Conservation (phyloP, 2,797 vertebrate genomes). For the Pseudochirops cupreus region DNA sequence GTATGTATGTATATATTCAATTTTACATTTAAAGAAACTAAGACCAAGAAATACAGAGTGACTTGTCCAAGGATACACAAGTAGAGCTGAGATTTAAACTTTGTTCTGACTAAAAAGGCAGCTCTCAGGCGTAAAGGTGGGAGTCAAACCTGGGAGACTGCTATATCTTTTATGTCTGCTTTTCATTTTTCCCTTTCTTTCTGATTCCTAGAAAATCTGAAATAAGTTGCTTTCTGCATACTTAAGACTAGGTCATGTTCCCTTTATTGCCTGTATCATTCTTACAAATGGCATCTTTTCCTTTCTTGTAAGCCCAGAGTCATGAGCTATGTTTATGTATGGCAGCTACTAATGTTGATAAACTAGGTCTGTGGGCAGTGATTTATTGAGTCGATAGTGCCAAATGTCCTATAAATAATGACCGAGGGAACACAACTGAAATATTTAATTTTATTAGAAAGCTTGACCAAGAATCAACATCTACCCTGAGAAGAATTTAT, state of each 20-base stretch:
- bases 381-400: conserved; percentile 46
- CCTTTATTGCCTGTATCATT: conserved; percentile 41
- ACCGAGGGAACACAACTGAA: conserved; percentile 43
- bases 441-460: conserved; percentile 65
- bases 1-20: no score
- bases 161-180: neutral
- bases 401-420: conserved; percentile 50
- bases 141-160: neutral
- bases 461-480: conserved; percentile 41
- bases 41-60: no score
- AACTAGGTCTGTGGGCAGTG: conserved; percentile 12
- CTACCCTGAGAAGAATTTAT: conserved; percentile 23
- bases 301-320: neutral
- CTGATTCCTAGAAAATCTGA: neutral
- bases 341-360: neutral
- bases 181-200: neutral
- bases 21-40: neutral
- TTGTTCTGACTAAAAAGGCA: neutral
- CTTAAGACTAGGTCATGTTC: fast-evolving
- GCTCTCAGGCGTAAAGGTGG: neutral
- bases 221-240: neutral
- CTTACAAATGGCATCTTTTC: neutral
- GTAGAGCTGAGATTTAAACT: neutral
- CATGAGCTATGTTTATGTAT: conserved; percentile 16
- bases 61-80: neutral